phyloP scores from a whole-genome alignment of 2,797 vertebrate species.

The Acridotheres tristis region DNA sequence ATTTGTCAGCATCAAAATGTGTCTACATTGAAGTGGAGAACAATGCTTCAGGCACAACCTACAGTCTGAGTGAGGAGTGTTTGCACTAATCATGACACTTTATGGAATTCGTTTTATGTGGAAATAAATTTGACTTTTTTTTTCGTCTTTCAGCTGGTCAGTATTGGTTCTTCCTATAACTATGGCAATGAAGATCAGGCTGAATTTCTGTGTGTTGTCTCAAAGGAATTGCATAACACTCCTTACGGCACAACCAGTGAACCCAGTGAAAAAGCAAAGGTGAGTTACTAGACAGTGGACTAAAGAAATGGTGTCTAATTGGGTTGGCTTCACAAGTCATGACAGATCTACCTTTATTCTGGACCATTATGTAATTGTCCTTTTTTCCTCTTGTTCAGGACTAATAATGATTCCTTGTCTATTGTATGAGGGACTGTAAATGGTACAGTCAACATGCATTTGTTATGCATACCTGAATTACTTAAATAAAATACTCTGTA shows the following conservation, averaged over 20 bases:
- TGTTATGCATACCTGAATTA: neutral
- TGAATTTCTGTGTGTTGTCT: constrained; percentile 98
- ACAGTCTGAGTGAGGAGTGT: neutral
- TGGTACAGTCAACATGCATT: neutral
- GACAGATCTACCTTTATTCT: neutral
- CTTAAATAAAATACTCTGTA: neutral
- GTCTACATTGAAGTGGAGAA: constrained; percentile 9
- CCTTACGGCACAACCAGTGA: constrained; percentile 92
- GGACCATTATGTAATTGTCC: neutral
- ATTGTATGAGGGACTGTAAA: neutral
- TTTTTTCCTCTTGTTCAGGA: neutral
- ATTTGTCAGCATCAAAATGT: neutral
- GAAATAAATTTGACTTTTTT: neutral
- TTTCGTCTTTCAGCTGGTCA: constrained; percentile 85
- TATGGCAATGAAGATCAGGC: constrained; percentile 98
- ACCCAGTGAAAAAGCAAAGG: constrained; percentile 99
- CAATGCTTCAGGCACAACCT: neutral
- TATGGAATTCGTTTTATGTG: neutral
- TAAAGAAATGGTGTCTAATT: neutral
- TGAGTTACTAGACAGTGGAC: constrained; percentile 60
- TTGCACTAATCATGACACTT: neutral
- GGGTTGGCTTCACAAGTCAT: neutral
- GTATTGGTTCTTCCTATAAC: constrained; percentile 98
- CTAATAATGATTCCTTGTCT: neutral
- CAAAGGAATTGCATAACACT: constrained; percentile 97